Evolutionary conservation across 2,888 invertebrate genomes (phyloP).

Genomic region (Drosophila nr. perissopoda): DNA sequence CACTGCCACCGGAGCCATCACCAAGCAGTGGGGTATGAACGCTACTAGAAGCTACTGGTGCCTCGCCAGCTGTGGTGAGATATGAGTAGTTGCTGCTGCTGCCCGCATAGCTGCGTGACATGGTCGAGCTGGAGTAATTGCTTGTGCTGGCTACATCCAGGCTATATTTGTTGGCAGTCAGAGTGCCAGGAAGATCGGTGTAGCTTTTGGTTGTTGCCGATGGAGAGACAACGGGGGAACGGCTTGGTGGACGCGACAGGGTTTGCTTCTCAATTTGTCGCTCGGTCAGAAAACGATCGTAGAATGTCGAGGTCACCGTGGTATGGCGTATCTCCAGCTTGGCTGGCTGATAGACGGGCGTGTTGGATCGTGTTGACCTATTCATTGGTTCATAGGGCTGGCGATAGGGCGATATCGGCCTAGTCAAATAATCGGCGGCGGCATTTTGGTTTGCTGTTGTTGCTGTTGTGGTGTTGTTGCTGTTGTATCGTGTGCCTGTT

Average conservation of each 20-base stretch:
- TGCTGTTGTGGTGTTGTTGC: constrained; percentile 47
- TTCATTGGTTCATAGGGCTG: constrained; percentile 68
- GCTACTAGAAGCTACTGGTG: constrained; percentile 25
- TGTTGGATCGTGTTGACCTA: constrained; percentile 61
- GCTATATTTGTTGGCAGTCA: constrained; percentile 31
- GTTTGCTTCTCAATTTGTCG: constrained; percentile 83
- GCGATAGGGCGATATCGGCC: constrained; percentile 78
- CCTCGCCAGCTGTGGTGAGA: constrained; percentile 47
- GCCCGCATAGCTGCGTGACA: constrained; percentile 63
- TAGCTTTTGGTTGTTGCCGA: constrained; percentile 79
- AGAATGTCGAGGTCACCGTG: constrained; percentile 85
- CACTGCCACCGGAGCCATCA: constrained; percentile 20
- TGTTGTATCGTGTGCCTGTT: constrained; percentile 60
- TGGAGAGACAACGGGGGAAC: constrained; percentile 81
- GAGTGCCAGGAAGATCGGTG: constrained; percentile 63
- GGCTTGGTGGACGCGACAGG: constrained; percentile 75
- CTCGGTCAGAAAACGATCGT: constrained; percentile 84
- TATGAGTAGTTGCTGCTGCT: constrained; percentile 71
- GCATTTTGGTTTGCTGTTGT: constrained; percentile 33
- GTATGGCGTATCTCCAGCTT: constrained; percentile 84
- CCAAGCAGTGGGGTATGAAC: background rate
- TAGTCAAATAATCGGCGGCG: constrained; percentile 55
- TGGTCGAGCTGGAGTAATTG: constrained; percentile 38
- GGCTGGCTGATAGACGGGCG: constrained; percentile 81
- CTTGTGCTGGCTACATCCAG: constrained; percentile 33